Percentiles rank a stretch among this genome's conserved stretches.
Evolutionary conservation across 2,113 vertebrate genomes (phyloP).

Genomic region (Circaetus cinerascens): DNA sequence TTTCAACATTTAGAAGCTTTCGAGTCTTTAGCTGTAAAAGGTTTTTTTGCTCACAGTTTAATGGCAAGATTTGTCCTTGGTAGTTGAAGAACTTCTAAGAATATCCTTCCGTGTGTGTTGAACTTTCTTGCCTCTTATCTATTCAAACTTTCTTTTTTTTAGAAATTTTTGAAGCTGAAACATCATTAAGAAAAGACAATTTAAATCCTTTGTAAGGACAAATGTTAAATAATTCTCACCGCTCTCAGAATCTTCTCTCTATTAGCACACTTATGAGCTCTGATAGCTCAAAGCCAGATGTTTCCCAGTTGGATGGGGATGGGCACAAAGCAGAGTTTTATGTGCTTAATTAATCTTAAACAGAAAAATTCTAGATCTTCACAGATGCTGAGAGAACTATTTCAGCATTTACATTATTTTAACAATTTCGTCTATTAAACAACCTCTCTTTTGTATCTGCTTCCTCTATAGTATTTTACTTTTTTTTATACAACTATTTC

Average conservation of each 20-base stretch:
- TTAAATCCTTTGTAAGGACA: slow-evolving; percentile 34
- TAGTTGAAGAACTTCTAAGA: slow-evolving; percentile 16
- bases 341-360: slow-evolving; percentile 59
- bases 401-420: neutral
- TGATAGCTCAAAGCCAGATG: slow-evolving; percentile 58
- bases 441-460: neutral
- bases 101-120: neutral
- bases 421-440: neutral
- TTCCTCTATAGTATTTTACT: neutral
- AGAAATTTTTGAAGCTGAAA: slow-evolving; percentile 31
- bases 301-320: slow-evolving; percentile 54
- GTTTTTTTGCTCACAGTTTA: neutral
- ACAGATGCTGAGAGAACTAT: neutral
- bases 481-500: neutral
- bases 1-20: neutral
- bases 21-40: neutral
- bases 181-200: slow-evolving; percentile 40
- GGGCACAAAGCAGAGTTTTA: slow-evolving; percentile 44
- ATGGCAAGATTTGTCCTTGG: slow-evolving; percentile 22
- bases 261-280: slow-evolving; percentile 38
- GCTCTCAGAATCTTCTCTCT: slow-evolving; percentile 15
- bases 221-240: slow-evolving; percentile 50
- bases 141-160: neutral
- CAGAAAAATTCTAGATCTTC: neutral
- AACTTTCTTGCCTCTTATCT: neutral